Conservation (phyloP, 2,888 invertebrate species). For the Sericinus montela region DNA sequence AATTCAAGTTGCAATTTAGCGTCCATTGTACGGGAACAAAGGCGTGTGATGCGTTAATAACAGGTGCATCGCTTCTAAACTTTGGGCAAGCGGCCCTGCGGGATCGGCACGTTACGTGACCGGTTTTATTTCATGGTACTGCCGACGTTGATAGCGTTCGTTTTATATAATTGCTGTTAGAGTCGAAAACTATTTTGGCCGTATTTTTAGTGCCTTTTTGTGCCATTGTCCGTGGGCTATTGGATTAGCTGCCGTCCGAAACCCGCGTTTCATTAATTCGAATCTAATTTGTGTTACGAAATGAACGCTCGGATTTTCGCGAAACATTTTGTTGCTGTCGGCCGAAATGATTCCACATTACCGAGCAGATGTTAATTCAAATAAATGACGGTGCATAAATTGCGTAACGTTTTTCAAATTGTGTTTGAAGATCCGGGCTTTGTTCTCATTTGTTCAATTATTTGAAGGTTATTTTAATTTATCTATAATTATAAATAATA, state of each 20-base stretch:
- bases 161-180: constrained; percentile 70
- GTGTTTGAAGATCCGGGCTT: no score
- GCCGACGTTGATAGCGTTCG: constrained; percentile 62
- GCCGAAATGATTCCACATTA: constrained; percentile 24
- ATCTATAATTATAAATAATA: no score
- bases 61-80: constrained; percentile 69
- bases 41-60: constrained; percentile 70
- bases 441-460: no score
- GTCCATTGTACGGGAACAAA: constrained; percentile 73
- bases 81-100: constrained; percentile 38
- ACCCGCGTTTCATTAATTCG: constrained; percentile 71
- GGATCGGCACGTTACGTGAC: constrained; percentile 58
- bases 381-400: constrained; percentile 14
- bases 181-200: constrained; percentile 65
- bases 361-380: constrained; percentile 18
- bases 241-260: constrained; percentile 51
- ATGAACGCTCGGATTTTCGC: constrained; percentile 49
- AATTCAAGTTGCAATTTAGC: constrained; percentile 72
- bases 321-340: constrained; percentile 51
- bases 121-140: constrained; percentile 66
- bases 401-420: constrained; percentile 9
- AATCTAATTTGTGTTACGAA: constrained; percentile 62
- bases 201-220: constrained; percentile 54
- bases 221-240: constrained; percentile 50
- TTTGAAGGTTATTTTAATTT: no score